A percentile compares a stretch with the other conserved stretches of the same genome.
Conservation (phyloP, 2,113 vertebrate genomes). For the Climacteris rufus region DNA sequence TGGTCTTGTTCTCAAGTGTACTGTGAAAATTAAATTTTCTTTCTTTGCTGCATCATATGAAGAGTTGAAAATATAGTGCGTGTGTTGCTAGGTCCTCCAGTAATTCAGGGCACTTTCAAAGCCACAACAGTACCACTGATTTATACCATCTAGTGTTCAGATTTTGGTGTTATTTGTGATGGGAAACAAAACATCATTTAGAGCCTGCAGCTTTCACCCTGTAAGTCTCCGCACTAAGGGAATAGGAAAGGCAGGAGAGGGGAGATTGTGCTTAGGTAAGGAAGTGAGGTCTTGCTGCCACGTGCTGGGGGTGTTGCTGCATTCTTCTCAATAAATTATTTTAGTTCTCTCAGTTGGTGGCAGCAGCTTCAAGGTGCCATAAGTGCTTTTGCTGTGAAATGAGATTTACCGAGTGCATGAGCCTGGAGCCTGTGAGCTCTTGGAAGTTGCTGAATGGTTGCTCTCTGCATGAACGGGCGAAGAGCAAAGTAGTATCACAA, state of each 20-base stretch:
- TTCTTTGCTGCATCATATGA: neutral
- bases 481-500: neutral
- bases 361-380: neutral
- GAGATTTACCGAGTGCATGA: neutral
- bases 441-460: neutral
- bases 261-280: neutral
- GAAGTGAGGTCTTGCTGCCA: neutral
- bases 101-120: neutral
- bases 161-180: neutral
- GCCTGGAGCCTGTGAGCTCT: neutral
- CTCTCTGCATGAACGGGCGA: fast-evolving
- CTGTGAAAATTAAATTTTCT: neutral
- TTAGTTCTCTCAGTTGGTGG: neutral
- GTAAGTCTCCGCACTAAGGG: neutral
- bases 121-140: neutral
- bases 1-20: neutral
- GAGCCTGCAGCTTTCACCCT: neutral
- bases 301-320: neutral
- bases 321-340: neutral
- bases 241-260: neutral
- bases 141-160: neutral
- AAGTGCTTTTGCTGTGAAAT: neutral
- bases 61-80: neutral
- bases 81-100: neutral
- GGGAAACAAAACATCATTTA: neutral